Conservation (phyloP, 2,797 vertebrate genomes). For the Picus viridis region DNA sequence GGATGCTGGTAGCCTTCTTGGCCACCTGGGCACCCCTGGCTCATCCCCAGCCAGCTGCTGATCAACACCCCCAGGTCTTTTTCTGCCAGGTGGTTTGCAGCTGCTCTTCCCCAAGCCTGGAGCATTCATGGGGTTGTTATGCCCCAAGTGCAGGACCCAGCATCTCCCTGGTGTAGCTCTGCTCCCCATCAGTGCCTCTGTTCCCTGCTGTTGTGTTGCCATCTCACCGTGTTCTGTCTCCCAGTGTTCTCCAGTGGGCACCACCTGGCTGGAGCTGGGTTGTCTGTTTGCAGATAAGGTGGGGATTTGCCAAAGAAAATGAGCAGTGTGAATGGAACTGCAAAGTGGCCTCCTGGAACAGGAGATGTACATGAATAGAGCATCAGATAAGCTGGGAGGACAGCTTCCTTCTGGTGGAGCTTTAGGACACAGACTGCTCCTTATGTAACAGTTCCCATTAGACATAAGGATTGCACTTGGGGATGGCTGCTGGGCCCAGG, state of each 20-base stretch:
- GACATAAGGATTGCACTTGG: neutral
- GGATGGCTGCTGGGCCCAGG: neutral
- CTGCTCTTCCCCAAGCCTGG: no score
- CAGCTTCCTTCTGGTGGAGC: conserved; percentile 33
- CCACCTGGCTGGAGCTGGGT: neutral
- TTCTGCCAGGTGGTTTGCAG: no score
- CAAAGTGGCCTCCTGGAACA: neutral
- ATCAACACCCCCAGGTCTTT: no score
- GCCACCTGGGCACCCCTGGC: no score
- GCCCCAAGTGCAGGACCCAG: no score
- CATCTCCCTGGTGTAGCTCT: neutral
- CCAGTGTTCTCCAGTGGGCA: neutral
- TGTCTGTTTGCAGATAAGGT: conserved; percentile 10
- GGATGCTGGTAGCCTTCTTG: no score
- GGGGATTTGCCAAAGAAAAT: conserved; percentile 50
- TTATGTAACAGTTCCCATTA: neutral
- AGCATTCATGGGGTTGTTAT: no score
- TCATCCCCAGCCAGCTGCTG: no score
- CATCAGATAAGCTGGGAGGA: conserved; percentile 50
- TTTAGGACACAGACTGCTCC: neutral
- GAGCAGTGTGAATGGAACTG: conserved; percentile 17
- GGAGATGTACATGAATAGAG: conserved; percentile 22
- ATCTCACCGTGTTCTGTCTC: neutral
- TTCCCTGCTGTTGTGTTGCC: conserved; percentile 17
- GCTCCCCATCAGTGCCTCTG: neutral